Base-by-base conservation (phyloP, 1,140 invertebrate species). In the Aphelenchoides avenae region DNA sequence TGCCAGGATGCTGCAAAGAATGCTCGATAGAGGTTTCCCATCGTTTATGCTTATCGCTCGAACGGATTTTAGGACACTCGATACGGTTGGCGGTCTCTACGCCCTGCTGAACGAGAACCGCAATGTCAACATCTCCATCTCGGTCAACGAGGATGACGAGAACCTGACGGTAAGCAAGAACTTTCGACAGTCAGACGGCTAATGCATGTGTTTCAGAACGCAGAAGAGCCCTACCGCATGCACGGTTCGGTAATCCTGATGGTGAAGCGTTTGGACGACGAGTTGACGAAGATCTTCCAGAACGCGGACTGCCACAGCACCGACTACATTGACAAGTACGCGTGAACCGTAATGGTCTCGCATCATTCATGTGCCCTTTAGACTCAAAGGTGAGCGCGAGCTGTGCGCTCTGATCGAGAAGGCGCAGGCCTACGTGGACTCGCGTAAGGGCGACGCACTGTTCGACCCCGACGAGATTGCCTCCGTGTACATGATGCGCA, bases 281-380 rank as follows among this genome's bases (percentile, higher is more conserved):
- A 99, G 78, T 97, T 97, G 70, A 91, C 85, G 3, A 98, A 97
- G 79, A 83, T 99, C 61, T 79, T 98, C 15, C 97, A 99, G 77
- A 90, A 91, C 78, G 66, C 75, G 13, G 95, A 99, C 84, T 93
- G 93, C 29, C 94, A 98, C 76, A 91, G 89, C 37, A 95, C 95
- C 70, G 93, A 98, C 80, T 99, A 98, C 79, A 90, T 99, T 0
- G 91, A 96, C 68, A 84, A 88, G 84, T 86, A 72, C 56, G 52
- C 59, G 36, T 22, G 13, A 20, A 41, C 7, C 49, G 50, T 24
- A 24, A 40, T 20, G 40, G 26, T 36, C 27, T 31, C 41, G 15
- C 44, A 37, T 31, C 39, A 6, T 15, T 68, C 33, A 57, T 47
- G 11, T 51, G 2, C 31, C 27, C 47, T 71, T 49, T 31, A 86